Evolutionary conservation across 2,797 vertebrate species (phyloP).

Genomic region (Myiothlypis coronata): DNA sequence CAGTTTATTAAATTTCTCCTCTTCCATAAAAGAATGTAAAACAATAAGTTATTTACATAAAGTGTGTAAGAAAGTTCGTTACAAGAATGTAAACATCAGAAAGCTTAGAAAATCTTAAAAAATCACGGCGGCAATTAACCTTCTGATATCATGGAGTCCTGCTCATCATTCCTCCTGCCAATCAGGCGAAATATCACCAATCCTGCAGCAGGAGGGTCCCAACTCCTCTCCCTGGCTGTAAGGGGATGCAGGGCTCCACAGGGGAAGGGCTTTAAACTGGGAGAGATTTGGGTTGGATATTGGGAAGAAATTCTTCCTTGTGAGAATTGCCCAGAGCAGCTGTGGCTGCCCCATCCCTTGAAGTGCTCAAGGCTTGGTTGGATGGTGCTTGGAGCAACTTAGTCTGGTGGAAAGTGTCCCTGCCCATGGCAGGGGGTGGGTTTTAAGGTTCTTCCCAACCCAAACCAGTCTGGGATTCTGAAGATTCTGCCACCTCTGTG

Average conservation of each 20-base stretch:
- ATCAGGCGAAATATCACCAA: not conserved
- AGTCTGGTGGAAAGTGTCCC: not conserved
- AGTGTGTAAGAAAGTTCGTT: no score
- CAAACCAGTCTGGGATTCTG: not conserved
- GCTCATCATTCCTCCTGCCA: not conserved
- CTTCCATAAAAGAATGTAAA: no score
- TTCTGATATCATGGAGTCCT: not conserved
- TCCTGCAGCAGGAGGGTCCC: not conserved
- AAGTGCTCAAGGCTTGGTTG: not conserved
- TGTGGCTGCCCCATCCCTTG: not conserved
- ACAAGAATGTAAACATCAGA: no score
- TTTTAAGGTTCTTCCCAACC: not conserved
- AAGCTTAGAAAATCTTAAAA: no score
- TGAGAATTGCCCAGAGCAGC: not conserved
- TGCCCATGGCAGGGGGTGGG: not conserved
- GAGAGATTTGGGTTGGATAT: not conserved
- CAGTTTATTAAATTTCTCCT: no score
- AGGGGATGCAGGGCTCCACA: rapidly evolving
- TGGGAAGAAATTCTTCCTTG: not conserved
- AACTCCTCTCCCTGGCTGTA: not conserved
- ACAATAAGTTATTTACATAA: no score
- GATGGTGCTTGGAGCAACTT: rapidly evolving
- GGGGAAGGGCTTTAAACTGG: not conserved
- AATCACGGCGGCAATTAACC: not conserved
- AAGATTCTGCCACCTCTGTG: not conserved